These are phyloP conservation scores for Leptogaster cylindrica DNA, from an alignment of 2,888 invertebrate species.

Conservation along the genomic window DNA sequence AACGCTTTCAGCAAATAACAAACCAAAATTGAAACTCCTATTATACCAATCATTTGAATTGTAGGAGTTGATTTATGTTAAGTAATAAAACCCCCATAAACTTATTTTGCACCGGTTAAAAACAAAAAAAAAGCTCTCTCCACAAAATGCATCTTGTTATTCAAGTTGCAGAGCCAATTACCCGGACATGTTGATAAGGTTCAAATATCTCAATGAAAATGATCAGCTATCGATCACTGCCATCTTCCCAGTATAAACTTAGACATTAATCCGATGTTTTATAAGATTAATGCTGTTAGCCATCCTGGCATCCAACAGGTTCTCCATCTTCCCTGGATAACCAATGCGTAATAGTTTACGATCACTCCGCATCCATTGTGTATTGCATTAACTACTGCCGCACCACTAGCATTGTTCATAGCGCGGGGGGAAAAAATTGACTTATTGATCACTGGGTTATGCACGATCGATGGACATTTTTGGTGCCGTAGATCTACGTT, in stretches of 20 bases:
- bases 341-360: too few species aligned
- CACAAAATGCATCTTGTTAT: conserved; percentile 10
- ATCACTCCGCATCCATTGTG: not conserved
- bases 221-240: conserved; percentile 43
- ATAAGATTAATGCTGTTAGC: conserved; percentile 43
- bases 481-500: conserved; percentile 44
- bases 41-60: conserved; percentile 21
- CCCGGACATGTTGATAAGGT: conserved; percentile 32
- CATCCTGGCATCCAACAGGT: conserved; percentile 41
- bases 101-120: not conserved
- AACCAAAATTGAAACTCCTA: not conserved
- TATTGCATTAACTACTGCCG: not conserved
- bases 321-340: conserved; percentile 9
- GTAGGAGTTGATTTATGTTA: conserved; percentile 33
- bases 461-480: conserved; percentile 42
- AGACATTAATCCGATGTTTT: conserved; percentile 47
- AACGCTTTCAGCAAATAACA: conserved; percentile 18
- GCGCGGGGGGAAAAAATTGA: conserved; percentile 25
- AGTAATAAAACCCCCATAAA: conserved; percentile 11
- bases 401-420: not conserved
- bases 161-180: conserved; percentile 21
- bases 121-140: too few species aligned
- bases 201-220: conserved; percentile 32
- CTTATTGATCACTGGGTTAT: conserved; percentile 40
- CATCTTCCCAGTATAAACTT: conserved; percentile 43